phyloP scores from a whole-genome alignment of 1,140 invertebrate genomes.

The Drosophila lacteicornis region DNA sequence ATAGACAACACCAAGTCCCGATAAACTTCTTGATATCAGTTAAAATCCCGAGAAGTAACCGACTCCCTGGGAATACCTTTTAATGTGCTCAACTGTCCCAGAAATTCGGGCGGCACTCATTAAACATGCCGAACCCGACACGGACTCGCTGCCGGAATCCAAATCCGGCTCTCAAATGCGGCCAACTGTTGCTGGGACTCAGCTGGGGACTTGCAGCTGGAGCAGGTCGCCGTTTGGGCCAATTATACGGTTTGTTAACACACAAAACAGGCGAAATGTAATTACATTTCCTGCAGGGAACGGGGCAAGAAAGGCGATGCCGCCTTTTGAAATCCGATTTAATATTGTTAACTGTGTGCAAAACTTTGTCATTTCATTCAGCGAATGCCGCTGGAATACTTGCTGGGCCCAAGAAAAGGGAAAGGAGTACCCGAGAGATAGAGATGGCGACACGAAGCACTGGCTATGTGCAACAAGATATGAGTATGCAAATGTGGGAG shows the following conservation, averaged over 20 bases:
- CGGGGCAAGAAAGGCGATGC: conserved; percentile 12
- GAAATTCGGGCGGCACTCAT: conserved; percentile 21
- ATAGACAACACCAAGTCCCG: neutral
- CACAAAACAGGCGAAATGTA: conserved; percentile 81
- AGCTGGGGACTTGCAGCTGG: conserved; percentile 49
- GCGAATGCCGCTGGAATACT: conserved; percentile 52
- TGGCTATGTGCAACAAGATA: conserved; percentile 42
- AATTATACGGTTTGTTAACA: conserved; percentile 83
- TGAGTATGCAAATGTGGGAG: conserved; percentile 72
- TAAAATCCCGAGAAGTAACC: neutral
- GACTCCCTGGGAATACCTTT: conserved; percentile 1
- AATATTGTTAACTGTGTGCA: conserved; percentile 82
- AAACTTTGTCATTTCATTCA: conserved; percentile 81
- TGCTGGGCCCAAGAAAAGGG: neutral
- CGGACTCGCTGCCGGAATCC: conserved; percentile 23
- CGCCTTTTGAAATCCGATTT: conserved; percentile 80
- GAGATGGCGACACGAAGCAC: neutral
- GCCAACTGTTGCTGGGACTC: conserved; percentile 69
- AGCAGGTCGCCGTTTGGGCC: conserved; percentile 56
- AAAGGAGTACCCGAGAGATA: conserved; percentile 13
- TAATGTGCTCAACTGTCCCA: neutral
- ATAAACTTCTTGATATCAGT: neutral
- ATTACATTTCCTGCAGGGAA: conserved; percentile 70
- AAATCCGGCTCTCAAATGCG: conserved; percentile 35
- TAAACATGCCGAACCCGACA: conserved; percentile 30